Evolutionary conservation across 2,888 invertebrate genomes (phyloP), one percentile per base, ranked within the genome.

Genomic region (Biston betularia): DNA sequence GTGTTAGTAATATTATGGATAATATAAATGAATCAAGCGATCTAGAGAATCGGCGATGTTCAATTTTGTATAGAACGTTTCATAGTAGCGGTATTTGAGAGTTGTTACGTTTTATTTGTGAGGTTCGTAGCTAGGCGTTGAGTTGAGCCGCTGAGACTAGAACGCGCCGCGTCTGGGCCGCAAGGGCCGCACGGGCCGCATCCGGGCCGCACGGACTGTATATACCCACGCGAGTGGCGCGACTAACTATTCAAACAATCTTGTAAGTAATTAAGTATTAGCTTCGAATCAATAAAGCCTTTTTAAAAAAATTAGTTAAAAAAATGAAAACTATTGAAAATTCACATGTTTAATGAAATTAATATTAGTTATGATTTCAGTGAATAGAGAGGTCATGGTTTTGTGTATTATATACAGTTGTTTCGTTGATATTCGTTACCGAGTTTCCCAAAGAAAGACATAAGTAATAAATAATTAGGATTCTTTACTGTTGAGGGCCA

Each of bases 211-310:
- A 10, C 48, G 40, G 59, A 57, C 70, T 38, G 72, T 52, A 56
- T 49, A 65, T 65, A 71, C 77, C 78, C 77, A 76, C 66, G 56
- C 82, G 79, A 76, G 81, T 74, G 84, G 82, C 87, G 85, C 85
- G 84, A 84, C 87, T 83, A 63, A 86, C 87, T 89, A 89, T 84
- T 88, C 68, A 90, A 88, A 92, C 93, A 89, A 90, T 92, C 93
- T 93, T 91, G 90, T 92, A 92, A 92, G 89, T 93, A 93, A 92
- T 91, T 93, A 90, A 92, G 92, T 92, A 92, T 93, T 93, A 93
- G 93, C 93, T 93, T 93, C 90, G 86, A 92, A 91, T 92, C 90
- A 89, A 92, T 92, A 92, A 93, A 92, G 92, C 92, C 92, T 92
- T 93, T 92, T 89, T 88, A 89, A 92, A 90, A n/a, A 86, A 89